phyloP scores from a whole-genome alignment of 2,797 vertebrate species.

The Psittacula derbiana region DNA sequence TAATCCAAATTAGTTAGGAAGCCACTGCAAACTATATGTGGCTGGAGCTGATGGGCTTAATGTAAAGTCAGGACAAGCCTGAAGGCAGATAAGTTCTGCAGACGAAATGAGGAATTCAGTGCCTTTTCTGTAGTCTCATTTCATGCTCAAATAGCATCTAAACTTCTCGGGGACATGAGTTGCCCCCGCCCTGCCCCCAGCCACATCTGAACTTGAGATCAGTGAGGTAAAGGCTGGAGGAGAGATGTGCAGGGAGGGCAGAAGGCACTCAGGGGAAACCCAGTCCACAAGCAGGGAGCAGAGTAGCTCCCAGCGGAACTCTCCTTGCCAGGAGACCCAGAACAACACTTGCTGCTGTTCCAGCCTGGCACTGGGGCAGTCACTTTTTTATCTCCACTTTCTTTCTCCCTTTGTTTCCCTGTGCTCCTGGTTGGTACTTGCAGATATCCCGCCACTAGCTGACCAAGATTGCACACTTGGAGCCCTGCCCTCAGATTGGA shows the following conservation, averaged over 20 bases:
- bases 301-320: not conserved
- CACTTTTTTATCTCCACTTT: not conserved
- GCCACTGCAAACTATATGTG: not conserved
- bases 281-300: not conserved
- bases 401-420: not conserved
- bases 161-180: not conserved
- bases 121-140: not conserved
- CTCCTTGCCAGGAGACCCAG: not conserved
- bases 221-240: not conserved
- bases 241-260: not conserved
- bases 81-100: not conserved
- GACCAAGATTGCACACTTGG: not conserved
- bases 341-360: not conserved
- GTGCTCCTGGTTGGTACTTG: not conserved
- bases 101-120: not conserved
- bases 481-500: not conserved
- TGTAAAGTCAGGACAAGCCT: not conserved
- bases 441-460: not conserved
- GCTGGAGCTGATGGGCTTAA: not conserved
- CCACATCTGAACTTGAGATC: not conserved
- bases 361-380: not conserved
- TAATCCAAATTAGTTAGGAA: not conserved
- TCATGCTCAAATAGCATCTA: not conserved
- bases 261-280: not conserved
- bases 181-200: not conserved